Conservation (phyloP, 1,140 invertebrate species). For the Drosophila pandora region DNA sequence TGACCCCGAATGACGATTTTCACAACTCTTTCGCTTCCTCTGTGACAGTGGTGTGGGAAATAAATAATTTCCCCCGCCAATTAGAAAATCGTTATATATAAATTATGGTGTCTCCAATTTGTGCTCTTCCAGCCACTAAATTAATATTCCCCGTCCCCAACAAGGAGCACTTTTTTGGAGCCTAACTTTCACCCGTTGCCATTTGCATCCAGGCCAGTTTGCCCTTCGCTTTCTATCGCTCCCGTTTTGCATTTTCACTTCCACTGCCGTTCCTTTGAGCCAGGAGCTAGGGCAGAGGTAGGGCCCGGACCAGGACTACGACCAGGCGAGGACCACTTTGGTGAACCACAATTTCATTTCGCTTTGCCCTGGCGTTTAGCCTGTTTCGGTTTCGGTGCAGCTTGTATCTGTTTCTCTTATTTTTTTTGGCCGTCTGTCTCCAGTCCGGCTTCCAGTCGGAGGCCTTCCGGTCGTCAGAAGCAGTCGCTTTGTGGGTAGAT, state of each 20-base stretch:
- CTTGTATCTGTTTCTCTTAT: background rate
- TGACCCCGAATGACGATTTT: background rate
- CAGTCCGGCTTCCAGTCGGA: slow-evolving; percentile 8
- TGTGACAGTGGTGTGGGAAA: background rate
- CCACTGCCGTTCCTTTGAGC: slow-evolving; percentile 14
- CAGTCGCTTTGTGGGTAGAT: slow-evolving; percentile 39
- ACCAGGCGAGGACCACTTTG: slow-evolving; percentile 37
- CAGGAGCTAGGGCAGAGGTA: background rate
- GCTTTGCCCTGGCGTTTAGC: slow-evolving; percentile 47
- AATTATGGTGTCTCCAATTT: slow-evolving; percentile 2
- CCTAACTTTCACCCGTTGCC: background rate
- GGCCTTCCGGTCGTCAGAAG: slow-evolving; percentile 42
- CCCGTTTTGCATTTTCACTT: slow-evolving; percentile 2
- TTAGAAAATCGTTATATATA: background rate
- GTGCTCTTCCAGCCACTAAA: background rate
- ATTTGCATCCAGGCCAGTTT: slow-evolving; percentile 1
- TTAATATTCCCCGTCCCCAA: slow-evolving; percentile 4
- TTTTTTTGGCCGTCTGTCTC: background rate
- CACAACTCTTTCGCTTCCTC: background rate
- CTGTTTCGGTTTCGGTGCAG: slow-evolving; percentile 50
- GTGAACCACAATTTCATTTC: slow-evolving; percentile 70
- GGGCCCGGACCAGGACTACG: background rate
- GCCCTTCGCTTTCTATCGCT: slow-evolving; percentile 3
- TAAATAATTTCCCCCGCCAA: background rate
- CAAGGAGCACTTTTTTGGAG: background rate